A percentile compares a stretch with the other conserved stretches of the same genome.
These are phyloP conservation scores for Aplocera efformata DNA, from an alignment of 2,888 invertebrate genomes.

Conservation along the genomic window DNA sequence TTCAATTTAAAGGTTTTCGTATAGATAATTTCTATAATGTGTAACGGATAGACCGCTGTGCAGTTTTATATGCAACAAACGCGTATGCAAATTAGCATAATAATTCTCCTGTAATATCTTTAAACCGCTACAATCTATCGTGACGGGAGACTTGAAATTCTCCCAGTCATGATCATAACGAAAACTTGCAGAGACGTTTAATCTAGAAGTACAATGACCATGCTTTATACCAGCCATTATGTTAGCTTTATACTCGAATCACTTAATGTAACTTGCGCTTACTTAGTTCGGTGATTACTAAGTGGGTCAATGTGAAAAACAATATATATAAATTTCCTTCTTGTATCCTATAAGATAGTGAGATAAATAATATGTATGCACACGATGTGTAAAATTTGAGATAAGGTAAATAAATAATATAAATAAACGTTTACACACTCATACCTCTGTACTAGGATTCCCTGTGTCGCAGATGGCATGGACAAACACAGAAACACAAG, in stretches of 20 bases:
- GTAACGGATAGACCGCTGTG: too few relatives aligned
- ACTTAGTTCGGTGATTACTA: conserved; percentile 11
- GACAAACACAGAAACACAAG: too few relatives aligned
- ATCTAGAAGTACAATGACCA: conserved; percentile 12
- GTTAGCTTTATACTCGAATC: conserved; percentile 8
- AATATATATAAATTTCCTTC: conserved; percentile 15
- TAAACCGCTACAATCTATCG: too few relatives aligned
- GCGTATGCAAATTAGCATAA: too few relatives aligned
- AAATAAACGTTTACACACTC: too few relatives aligned
- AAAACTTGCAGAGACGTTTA: conserved; percentile 8
- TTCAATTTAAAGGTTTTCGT: too few relatives aligned
- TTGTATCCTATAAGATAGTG: conserved; percentile 15
- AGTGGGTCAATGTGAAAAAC: conserved; percentile 12
- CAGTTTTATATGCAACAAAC: too few relatives aligned
- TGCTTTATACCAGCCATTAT: conserved; percentile 11
- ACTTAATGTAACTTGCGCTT: conserved; percentile 6
- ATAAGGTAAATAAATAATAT: too few relatives aligned
- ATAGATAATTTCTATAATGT: too few relatives aligned
- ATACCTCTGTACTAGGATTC: too few relatives aligned
- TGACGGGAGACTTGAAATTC: background rate
- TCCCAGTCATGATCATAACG: conserved; percentile 3
- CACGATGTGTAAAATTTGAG: background rate
- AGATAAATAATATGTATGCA: conserved; percentile 4
- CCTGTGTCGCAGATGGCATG: too few relatives aligned
- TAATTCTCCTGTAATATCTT: too few relatives aligned